Percentiles rank a stretch among this genome's conserved stretches.
phyloP scores from a whole-genome alignment of 2,797 vertebrate species.

The Ispidina picta region DNA sequence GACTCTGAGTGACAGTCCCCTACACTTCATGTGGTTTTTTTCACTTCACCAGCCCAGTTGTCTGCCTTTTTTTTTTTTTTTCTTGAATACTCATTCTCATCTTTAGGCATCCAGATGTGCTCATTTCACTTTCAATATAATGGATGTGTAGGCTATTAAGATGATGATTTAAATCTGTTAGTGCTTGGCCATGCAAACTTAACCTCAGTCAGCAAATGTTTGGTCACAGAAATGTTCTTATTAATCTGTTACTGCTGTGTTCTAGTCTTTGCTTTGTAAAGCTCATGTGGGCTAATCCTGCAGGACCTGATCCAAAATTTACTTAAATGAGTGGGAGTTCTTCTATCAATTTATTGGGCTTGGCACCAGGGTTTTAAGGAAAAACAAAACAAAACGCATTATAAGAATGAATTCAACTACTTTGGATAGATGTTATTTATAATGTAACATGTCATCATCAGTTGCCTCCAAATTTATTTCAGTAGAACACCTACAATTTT shows the following conservation, averaged over 20 bases:
- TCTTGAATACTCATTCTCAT: neutral
- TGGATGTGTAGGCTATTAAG: neutral
- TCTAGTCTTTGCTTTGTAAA: neutral
- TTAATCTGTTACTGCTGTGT: constrained; percentile 27
- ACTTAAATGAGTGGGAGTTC: constrained; percentile 23
- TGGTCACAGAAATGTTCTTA: constrained; percentile 17
- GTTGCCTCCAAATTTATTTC: constrained; percentile 9
- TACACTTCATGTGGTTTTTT: neutral
- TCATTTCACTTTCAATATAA: constrained; percentile 37
- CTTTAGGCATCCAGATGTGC: neutral
- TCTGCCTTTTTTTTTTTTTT: neutral
- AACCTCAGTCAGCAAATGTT: neutral
- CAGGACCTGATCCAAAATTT: constrained; percentile 22
- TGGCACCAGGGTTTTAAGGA: neutral
- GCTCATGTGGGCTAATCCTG: neutral
- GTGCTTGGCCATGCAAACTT: constrained; percentile 35
- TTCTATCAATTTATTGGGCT: constrained; percentile 13
- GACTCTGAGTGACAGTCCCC: neutral
- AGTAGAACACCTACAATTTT: constrained; percentile 22
- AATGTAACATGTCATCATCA: neutral
- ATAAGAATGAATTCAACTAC: constrained; percentile 13
- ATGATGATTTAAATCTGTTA: constrained; percentile 35
- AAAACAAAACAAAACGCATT: neutral
- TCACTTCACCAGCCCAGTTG: neutral
- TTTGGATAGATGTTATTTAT: constrained; percentile 10